Percentiles rank a stretch among this genome's conserved stretches.
phyloP scores from a whole-genome alignment of 2,888 invertebrate species.

The Ganaspis brasiliensis region DNA sequence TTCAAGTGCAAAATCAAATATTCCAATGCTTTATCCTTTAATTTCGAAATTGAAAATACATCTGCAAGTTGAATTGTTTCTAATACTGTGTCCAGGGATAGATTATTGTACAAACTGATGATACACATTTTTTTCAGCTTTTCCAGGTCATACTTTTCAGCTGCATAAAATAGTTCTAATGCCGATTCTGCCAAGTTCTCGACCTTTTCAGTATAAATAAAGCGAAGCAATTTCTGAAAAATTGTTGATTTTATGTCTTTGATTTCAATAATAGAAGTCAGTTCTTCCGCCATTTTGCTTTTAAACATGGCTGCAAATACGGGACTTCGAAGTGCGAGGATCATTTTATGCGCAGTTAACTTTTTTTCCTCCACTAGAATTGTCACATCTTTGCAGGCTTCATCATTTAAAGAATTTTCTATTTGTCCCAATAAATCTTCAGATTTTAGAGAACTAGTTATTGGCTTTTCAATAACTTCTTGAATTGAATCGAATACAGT shows the following conservation, averaged over 20 bases:
- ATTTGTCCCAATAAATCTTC: not conserved
- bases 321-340: not conserved
- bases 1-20: not conserved
- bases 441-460: not conserved
- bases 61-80: not conserved
- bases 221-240: not conserved
- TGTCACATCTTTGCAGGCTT: not conserved
- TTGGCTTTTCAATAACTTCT: not conserved
- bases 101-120: not conserved
- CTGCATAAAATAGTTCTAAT: not conserved
- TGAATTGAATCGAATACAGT: not conserved
- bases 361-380: not conserved
- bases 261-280: not conserved
- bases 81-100: not conserved
- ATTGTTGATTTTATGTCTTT: not conserved
- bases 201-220: not conserved
- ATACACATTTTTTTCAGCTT: not conserved
- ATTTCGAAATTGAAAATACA: not conserved
- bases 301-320: not conserved
- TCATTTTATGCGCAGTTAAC: slow-evolving; percentile 9
- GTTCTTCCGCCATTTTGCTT: not conserved
- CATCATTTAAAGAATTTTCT: not conserved
- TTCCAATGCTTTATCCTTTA: not conserved
- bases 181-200: not conserved
- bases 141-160: not conserved